Conservation (phyloP, 2,888 invertebrate genomes). For the Cryptophagus acutangulus region DNA sequence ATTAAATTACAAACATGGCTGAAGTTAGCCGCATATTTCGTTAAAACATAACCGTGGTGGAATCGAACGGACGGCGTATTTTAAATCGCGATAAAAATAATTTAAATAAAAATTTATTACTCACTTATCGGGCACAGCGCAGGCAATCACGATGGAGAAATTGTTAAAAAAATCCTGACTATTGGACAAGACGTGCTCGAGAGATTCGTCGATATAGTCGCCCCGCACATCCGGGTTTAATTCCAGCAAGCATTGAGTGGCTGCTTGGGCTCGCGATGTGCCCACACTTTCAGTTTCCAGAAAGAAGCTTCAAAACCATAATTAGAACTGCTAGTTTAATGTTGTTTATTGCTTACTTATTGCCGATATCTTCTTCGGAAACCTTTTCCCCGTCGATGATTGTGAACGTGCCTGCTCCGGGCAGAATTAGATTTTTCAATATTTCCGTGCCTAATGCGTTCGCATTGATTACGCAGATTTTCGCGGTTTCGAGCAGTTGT, state of each 20-base stretch:
- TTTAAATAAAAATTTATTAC: no score
- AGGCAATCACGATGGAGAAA: constrained; percentile 83
- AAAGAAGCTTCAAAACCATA: constrained; percentile 68
- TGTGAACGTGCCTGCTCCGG: constrained; percentile 89
- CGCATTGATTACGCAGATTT: constrained; percentile 91
- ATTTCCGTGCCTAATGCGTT: constrained; percentile 92
- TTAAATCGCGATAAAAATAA: no score
- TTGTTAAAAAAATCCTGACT: constrained; percentile 84
- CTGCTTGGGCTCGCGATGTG: constrained; percentile 75
- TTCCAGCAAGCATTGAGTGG: constrained; percentile 78
- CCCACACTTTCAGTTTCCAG: constrained; percentile 77
- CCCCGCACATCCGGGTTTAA: constrained; percentile 91
- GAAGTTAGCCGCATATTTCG: no score
- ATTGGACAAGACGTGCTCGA: constrained; percentile 77
- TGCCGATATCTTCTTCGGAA: constrained; percentile 86
- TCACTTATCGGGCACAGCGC: constrained; percentile 68
- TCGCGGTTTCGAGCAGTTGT: constrained; percentile 76
- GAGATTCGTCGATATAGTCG: constrained; percentile 84
- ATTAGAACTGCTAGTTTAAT: constrained; percentile 4
- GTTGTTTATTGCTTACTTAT: constrained; percentile 61
- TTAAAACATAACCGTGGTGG: no score
- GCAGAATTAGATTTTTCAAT: constrained; percentile 89
- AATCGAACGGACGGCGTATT: no score
- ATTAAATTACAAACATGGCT: constrained; percentile 1
- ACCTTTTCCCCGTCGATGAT: constrained; percentile 87